phyloP scores from a whole-genome alignment of 2,888 invertebrate species.

The Apamea sordens region DNA sequence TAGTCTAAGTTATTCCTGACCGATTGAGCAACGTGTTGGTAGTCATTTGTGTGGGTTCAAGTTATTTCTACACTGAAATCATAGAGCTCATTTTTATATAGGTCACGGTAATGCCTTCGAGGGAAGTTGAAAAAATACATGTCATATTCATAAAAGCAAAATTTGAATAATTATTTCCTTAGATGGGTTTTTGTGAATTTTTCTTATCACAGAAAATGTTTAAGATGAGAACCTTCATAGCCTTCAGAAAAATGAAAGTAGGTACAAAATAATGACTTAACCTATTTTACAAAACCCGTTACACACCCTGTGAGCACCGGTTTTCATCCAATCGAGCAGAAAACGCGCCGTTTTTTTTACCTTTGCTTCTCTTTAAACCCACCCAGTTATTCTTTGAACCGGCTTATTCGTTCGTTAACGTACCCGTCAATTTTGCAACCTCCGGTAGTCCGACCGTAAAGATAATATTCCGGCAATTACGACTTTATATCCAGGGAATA shows the following conservation, averaged over 20 bases:
- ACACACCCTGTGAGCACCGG: constrained; percentile 71
- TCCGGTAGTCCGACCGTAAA: constrained; percentile 15
- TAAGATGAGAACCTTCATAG: constrained; percentile 32
- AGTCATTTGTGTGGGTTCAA: neutral
- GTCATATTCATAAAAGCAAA: neutral
- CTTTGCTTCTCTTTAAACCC: constrained; percentile 74
- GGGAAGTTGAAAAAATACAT: neutral
- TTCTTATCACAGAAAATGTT: constrained; percentile 1
- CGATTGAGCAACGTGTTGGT: neutral
- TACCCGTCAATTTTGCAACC: constrained; percentile 67
- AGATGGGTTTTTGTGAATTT: neutral
- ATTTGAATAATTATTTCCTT: neutral
- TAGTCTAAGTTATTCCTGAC: neutral
- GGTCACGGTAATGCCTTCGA: neutral
- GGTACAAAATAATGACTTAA: constrained; percentile 54
- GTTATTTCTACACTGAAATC: constrained; percentile 11
- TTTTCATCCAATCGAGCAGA: constrained; percentile 80
- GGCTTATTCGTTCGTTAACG: constrained; percentile 79
- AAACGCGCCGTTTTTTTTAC: constrained; percentile 76
- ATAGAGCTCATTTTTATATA: neutral
- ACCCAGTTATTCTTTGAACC: constrained; percentile 79
- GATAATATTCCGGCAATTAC: constrained; percentile 18
- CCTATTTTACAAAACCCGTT: constrained; percentile 65
- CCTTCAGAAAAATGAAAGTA: constrained; percentile 40
- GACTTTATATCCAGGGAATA: constrained; percentile 40